Evolutionary conservation across 2,888 invertebrate genomes (phyloP).

Genomic region (Bugula neritina): DNA sequence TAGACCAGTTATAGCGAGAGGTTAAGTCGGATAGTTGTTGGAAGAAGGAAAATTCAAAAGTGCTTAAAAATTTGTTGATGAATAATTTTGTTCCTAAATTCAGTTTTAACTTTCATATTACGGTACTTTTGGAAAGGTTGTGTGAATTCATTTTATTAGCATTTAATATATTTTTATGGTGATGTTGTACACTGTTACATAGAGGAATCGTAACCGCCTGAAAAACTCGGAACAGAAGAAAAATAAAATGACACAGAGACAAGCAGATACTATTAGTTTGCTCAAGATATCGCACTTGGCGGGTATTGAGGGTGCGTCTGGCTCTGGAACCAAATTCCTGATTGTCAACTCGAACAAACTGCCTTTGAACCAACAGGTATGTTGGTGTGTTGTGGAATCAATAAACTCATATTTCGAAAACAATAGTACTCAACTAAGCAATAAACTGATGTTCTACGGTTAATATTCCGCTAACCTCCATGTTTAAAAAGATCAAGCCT

Average conservation of each 20-base stretch:
- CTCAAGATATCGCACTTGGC: constrained; percentile 14
- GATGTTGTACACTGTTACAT: background rate
- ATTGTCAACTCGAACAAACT: constrained; percentile 25
- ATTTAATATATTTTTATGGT: background rate
- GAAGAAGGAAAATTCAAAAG: no score
- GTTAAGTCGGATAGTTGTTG: no score
- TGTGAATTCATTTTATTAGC: no score
- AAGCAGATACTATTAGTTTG: constrained; percentile 21
- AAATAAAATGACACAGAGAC: constrained; percentile 2
- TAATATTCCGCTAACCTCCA: no score
- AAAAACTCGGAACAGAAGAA: constrained; percentile 25
- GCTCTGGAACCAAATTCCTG: background rate
- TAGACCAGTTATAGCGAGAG: no score
- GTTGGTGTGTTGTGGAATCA: background rate
- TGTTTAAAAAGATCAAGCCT: no score
- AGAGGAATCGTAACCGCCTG: constrained; percentile 21
- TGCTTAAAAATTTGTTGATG: no score
- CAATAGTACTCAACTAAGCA: no score
- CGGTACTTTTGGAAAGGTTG: no score
- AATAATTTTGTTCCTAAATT: no score
- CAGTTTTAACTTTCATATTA: no score
- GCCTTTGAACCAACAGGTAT: constrained; percentile 16
- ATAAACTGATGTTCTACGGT: no score
- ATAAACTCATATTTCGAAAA: background rate
- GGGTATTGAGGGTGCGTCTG: constrained; percentile 2